These are phyloP conservation scores for Oxyscelio sp. DNA, from an alignment of 2,888 invertebrate species.

Conservation along the genomic window DNA sequence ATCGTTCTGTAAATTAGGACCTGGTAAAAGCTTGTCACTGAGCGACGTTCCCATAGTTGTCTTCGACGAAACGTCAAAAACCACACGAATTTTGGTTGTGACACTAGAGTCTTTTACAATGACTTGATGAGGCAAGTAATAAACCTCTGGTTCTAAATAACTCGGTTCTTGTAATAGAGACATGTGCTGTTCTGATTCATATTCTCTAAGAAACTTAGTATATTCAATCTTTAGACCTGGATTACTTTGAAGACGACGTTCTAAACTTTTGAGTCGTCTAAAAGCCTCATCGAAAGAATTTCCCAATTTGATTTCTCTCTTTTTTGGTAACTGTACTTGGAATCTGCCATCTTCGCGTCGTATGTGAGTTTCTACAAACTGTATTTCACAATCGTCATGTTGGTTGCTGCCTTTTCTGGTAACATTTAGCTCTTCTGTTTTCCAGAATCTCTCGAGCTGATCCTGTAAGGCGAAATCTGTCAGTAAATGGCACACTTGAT, in stretches of 20 bases:
- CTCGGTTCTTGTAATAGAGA: not conserved
- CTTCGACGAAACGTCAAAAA: constrained; percentile 63
- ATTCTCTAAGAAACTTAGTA: constrained; percentile 53
- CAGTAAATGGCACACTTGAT: not conserved
- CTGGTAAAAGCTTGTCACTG: constrained; percentile 49
- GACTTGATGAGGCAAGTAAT: constrained; percentile 79
- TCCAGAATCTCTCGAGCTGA: not conserved
- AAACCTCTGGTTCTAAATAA: too few relatives aligned
- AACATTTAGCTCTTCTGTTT: not conserved
- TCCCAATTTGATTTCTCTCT: constrained; percentile 25
- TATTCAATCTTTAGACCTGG: constrained; percentile 41
- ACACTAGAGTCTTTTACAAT: constrained; percentile 26
- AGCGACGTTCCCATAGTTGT: constrained; percentile 54
- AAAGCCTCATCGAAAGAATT: constrained; percentile 44
- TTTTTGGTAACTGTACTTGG: constrained; percentile 51
- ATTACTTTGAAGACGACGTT: constrained; percentile 33
- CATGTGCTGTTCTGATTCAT: constrained; percentile 53
- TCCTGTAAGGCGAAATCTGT: not conserved
- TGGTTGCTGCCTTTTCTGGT: constrained; percentile 9
- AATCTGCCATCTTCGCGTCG: constrained; percentile 44
- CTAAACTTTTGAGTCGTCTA: constrained; percentile 39
- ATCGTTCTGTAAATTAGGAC: constrained; percentile 36
- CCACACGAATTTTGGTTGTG: constrained; percentile 64
- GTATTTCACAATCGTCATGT: constrained; percentile 39
- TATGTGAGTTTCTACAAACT: constrained; percentile 3